A percentile compares a stretch with the other conserved stretches of the same genome.
These are phyloP conservation scores for Brachyistius frenatus DNA, from an alignment of 2,113 vertebrate species.

Conservation along the genomic window DNA sequence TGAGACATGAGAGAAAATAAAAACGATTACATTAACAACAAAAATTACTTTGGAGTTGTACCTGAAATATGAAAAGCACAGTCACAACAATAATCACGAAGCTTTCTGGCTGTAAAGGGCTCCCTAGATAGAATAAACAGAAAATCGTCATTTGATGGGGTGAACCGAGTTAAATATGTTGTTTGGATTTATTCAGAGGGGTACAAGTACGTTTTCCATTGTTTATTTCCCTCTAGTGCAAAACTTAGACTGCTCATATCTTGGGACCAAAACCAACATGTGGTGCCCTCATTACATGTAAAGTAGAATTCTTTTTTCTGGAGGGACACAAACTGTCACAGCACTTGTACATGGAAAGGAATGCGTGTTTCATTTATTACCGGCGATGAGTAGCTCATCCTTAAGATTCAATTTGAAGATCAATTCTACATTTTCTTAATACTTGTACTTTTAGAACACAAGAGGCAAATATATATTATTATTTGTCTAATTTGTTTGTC, in stretches of 20 bases:
- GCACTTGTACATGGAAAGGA: neutral
- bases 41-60: neutral
- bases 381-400: neutral
- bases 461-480: neutral
- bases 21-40: neutral
- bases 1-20: neutral
- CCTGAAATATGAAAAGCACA: neutral
- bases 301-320: conserved; percentile 43
- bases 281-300: conserved; percentile 57
- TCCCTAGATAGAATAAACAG: conserved; percentile 24
- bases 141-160: conserved; percentile 37
- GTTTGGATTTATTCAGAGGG: conserved; percentile 34
- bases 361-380: neutral
- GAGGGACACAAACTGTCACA: conserved; percentile 11
- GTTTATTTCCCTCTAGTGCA: conserved; percentile 25
- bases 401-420: conserved; percentile 1
- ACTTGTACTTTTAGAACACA: neutral
- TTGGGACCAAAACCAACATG: conserved; percentile 44
- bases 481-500: neutral
- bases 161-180: conserved; percentile 55
- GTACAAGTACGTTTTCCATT: conserved; percentile 40
- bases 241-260: conserved; percentile 13
- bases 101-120: neutral
- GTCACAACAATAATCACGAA: conserved; percentile 18
- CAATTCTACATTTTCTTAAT: neutral